phyloP scores from a whole-genome alignment of 2,113 vertebrate species.

The Muntiacus reevesi region DNA sequence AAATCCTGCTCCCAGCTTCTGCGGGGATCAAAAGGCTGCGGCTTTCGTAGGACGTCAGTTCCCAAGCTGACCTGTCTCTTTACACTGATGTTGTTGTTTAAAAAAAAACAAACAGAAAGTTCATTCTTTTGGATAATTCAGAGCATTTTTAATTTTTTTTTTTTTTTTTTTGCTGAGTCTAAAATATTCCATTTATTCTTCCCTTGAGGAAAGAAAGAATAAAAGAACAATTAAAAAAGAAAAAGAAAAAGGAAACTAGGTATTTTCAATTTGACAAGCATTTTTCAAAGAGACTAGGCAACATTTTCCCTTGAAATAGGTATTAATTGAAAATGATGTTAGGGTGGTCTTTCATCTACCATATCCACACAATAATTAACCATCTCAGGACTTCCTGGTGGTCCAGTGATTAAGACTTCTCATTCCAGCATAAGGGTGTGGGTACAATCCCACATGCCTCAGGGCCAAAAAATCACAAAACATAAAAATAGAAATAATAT shows the following conservation, averaged over 20 bases:
- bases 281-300: background rate
- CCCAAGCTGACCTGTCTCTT: background rate
- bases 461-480: background rate
- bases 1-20: background rate
- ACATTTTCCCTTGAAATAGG: background rate
- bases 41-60: background rate
- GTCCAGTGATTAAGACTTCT: background rate
- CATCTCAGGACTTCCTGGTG: background rate
- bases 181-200: conserved; percentile 25
- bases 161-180: background rate
- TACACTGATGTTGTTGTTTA: background rate
- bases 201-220: background rate
- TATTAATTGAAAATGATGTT: background rate
- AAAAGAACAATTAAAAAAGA: background rate
- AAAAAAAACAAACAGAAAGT: background rate
- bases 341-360: background rate
- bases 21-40: accelerated
- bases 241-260: background rate
- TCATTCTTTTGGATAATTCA: background rate
- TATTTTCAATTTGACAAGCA: background rate
- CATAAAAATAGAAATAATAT: background rate
- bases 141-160: background rate
- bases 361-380: background rate
- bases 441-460: background rate
- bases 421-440: background rate